Evolutionary conservation across 1,140 invertebrate genomes (phyloP).

Genomic region (Camponotus floridanus): DNA sequence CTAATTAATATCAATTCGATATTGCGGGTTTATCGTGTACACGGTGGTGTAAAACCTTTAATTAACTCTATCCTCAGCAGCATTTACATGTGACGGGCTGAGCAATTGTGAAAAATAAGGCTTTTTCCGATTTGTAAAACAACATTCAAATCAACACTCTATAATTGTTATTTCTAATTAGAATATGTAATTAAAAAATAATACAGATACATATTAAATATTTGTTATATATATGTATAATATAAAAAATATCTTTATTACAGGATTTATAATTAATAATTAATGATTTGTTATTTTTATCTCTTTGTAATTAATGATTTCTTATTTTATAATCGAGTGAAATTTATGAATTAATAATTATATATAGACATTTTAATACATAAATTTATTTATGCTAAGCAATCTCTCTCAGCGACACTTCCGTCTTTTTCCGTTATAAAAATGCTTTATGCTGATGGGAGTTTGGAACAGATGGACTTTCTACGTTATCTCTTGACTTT

Average conservation of each 20-base stretch:
- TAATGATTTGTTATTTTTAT: not conserved
- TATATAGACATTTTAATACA: not conserved
- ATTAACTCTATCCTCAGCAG: conserved; percentile 58
- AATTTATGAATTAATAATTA: conserved; percentile 7
- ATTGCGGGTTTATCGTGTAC: conserved; percentile 73
- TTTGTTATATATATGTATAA: not conserved
- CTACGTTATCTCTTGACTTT: conserved; percentile 52
- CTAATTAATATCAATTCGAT: conserved; percentile 78
- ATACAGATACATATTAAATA: not conserved
- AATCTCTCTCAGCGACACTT: not conserved
- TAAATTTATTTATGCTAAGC: not conserved
- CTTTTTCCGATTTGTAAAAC: not conserved
- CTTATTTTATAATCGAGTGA: not conserved
- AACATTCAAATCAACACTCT: not conserved
- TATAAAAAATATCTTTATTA: not conserved
- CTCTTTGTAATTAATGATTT: no score
- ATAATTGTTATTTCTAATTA: not conserved
- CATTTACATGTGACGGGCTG: not conserved
- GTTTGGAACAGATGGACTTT: conserved; percentile 20
- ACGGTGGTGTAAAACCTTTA: conserved; percentile 58
- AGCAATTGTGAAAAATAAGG: not conserved
- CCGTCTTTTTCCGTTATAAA: not conserved
- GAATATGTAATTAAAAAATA: not conserved
- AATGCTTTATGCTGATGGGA: conserved; percentile 35
- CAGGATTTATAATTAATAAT: no score